phyloP scores from a whole-genome alignment of 30 jellyfish, hydroid and myxozoan genomes.

The Mastigias papua region DNA sequence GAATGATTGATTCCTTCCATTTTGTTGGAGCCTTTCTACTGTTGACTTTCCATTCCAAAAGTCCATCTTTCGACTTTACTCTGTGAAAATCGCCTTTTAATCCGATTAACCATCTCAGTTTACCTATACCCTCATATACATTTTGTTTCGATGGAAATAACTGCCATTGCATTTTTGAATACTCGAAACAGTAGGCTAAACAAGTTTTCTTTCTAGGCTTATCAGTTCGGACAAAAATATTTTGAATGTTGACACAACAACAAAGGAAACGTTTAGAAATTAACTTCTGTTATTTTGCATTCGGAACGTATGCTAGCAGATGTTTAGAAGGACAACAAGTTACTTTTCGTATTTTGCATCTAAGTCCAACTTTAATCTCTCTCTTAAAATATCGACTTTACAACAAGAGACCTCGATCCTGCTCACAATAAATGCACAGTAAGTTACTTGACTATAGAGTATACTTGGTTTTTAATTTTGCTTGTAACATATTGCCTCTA shows the following conservation, averaged over 20 bases:
- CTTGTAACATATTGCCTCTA: not conserved
- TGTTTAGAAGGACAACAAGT: not conserved
- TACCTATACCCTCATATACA: not conserved
- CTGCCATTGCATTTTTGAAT: not conserved
- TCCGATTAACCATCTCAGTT: not conserved
- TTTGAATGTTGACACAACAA: not conserved
- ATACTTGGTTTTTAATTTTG: not conserved
- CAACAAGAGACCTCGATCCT: not conserved
- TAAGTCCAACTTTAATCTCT: not conserved
- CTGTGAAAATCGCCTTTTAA: not conserved
- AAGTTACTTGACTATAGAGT: not conserved
- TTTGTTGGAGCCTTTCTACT: not conserved
- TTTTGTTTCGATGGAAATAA: not conserved
- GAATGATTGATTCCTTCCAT: not conserved
- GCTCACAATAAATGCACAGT: not conserved
- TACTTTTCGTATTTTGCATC: not conserved
- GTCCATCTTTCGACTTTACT: not conserved
- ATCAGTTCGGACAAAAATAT: not conserved
- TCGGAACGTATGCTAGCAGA: not conserved
- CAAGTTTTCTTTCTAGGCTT: not conserved
- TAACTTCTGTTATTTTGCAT: not conserved
- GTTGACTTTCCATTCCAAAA: not conserved
- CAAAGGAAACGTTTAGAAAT: not conserved
- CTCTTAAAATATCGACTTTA: constrained; percentile 1
- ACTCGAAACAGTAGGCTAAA: not conserved